Evolutionary conservation across 2,888 invertebrate species (phyloP).

Genomic region (Achlya flavicornis): DNA sequence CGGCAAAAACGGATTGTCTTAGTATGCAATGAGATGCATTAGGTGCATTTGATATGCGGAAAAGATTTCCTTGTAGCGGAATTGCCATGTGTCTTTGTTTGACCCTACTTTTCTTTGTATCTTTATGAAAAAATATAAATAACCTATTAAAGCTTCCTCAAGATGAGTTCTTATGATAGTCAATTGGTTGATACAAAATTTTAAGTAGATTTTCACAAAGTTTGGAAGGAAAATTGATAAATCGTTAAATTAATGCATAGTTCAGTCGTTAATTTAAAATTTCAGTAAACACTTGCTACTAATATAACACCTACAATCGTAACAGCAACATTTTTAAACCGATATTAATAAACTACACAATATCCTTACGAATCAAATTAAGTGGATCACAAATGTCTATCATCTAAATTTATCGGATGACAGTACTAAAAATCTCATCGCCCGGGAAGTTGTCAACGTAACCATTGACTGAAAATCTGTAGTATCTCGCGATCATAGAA

Average conservation of each 20-base stretch:
- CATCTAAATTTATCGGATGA: neutral
- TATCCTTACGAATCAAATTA: constrained; percentile 9
- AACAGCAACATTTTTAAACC: constrained; percentile 11
- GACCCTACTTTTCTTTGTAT: too few relatives aligned
- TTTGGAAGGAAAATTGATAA: constrained; percentile 43
- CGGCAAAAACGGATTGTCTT: too few relatives aligned
- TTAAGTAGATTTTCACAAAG: constrained; percentile 53
- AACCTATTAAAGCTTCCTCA: neutral
- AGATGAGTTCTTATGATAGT: neutral
- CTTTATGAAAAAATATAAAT: constrained; percentile 24
- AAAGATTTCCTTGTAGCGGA: too few relatives aligned
- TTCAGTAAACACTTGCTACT: constrained; percentile 37
- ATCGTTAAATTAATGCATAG: constrained; percentile 17
- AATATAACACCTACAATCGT: constrained; percentile 64
- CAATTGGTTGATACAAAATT: constrained; percentile 17
- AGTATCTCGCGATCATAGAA: constrained; percentile 38
- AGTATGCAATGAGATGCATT: too few relatives aligned
- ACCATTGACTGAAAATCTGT: constrained; percentile 34
- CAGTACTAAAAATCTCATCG: neutral
- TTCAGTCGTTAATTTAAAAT: constrained; percentile 24
- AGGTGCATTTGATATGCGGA: too few relatives aligned
- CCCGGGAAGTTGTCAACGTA: neutral
- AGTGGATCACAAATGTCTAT: neutral
- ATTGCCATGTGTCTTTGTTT: too few relatives aligned
- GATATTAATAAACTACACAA: constrained; percentile 21